Conservation (phyloP, 2,888 invertebrate species). For the Xestia c-nigrum region DNA sequence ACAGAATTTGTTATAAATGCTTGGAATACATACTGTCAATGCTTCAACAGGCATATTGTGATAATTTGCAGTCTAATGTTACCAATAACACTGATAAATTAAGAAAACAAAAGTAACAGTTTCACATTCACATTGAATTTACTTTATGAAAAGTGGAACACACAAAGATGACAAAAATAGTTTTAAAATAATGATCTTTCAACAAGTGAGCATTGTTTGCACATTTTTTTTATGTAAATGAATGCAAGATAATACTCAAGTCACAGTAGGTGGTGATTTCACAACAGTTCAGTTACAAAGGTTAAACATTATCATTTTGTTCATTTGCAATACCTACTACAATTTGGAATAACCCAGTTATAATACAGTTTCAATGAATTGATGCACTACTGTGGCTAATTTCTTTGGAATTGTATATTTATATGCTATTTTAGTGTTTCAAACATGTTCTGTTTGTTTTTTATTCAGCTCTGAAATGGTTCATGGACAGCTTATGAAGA, state of each 20-base stretch:
- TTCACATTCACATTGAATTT: neutral
- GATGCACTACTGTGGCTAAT: neutral
- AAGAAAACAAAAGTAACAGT: neutral
- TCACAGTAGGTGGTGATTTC: slow-evolving; percentile 21
- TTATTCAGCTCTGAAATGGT: neutral
- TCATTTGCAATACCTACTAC: slow-evolving; percentile 9
- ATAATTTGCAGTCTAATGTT: neutral
- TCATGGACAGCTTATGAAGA: neutral
- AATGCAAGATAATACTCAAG: slow-evolving; percentile 17
- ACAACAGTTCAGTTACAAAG: slow-evolving; percentile 8
- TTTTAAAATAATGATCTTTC: neutral
- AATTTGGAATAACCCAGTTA: neutral
- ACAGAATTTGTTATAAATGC: neutral
- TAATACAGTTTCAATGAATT: neutral
- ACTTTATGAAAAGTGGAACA: slow-evolving; percentile 5
- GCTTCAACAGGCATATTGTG: slow-evolving; percentile 17
- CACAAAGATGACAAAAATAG: neutral
- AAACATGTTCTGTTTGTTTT: neutral
- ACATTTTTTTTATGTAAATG: slow-evolving; percentile 32
- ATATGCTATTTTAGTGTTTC: neutral
- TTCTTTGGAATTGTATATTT: neutral
- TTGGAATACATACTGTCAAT: slow-evolving; percentile 30
- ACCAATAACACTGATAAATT: slow-evolving; percentile 19
- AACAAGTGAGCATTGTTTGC: neutral
- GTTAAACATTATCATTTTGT: slow-evolving; percentile 23